These are phyloP conservation scores for Polyergus mexicanus DNA, from an alignment of 1,140 invertebrate genomes.

Conservation along the genomic window DNA sequence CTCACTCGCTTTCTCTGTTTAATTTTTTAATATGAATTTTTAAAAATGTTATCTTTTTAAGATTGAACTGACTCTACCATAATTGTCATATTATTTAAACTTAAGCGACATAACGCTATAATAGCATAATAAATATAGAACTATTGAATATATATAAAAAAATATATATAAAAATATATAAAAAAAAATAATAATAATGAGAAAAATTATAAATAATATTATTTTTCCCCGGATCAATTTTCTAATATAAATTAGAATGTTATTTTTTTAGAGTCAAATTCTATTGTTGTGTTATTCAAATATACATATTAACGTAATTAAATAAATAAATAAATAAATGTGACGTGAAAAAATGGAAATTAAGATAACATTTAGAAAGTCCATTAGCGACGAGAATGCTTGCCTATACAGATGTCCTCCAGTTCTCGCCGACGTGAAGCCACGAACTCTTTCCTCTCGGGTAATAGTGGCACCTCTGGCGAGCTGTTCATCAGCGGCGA, in stretches of 20 bases:
- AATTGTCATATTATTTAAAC: not conserved
- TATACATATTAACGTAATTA: not conserved
- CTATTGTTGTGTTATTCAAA: not conserved
- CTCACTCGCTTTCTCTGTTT: no score
- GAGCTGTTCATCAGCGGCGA: slow-evolving; percentile 84
- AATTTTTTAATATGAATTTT: not conserved
- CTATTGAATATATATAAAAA: not conserved
- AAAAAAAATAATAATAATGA: no score
- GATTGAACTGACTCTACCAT: not conserved
- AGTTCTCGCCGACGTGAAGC: slow-evolving; percentile 76
- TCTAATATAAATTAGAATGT: not conserved
- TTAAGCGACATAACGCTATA: not conserved
- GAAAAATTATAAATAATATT: not conserved
- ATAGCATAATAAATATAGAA: not conserved
- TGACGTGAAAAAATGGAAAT: not conserved
- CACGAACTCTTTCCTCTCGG: slow-evolving; percentile 79
- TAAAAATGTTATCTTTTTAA: not conserved
- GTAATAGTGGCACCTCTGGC: slow-evolving; percentile 83
- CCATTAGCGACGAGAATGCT: slow-evolving; percentile 8
- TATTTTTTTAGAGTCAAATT: not conserved
- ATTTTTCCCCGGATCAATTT: not conserved
- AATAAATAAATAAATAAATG: not conserved
- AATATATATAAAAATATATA: not conserved
- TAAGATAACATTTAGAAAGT: not conserved
- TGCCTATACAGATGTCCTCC: slow-evolving; percentile 68